phyloP scores from a whole-genome alignment of 2,888 invertebrate genomes.

The Rhogogaster chlorosoma region DNA sequence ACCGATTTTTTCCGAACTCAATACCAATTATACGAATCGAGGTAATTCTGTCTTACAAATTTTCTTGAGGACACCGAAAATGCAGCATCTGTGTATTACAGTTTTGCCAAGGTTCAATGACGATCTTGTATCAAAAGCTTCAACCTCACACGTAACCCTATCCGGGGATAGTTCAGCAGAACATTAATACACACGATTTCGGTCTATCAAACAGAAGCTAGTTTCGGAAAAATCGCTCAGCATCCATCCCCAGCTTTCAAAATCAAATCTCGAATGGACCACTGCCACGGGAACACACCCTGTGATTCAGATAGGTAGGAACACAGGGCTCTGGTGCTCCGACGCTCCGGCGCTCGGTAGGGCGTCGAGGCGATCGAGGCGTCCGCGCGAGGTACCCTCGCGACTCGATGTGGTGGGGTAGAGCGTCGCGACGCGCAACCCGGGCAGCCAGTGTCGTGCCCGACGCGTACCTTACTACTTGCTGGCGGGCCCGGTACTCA shows the following conservation, averaged over 20 bases:
- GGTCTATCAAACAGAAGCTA: background rate
- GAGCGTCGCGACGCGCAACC: conserved; percentile 59
- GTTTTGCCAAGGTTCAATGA: background rate
- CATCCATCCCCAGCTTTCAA: background rate
- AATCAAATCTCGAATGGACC: background rate
- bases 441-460: conserved; percentile 67
- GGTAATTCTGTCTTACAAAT: background rate
- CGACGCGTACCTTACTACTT: conserved; percentile 61
- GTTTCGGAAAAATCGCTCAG: background rate
- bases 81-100: background rate
- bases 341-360: conserved; percentile 51
- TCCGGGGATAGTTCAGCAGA: background rate
- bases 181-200: background rate
- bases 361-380: conserved; percentile 53
- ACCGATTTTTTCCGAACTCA: background rate
- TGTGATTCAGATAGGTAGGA: conserved; percentile 18
- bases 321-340: conserved; percentile 44
- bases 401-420: conserved; percentile 44
- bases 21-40: background rate
- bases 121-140: background rate
- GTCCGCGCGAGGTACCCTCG: conserved; percentile 49
- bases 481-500: conserved; percentile 48
- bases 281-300: conserved; percentile 34
- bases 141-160: background rate
- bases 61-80: background rate